A percentile compares a stretch with the other conserved stretches of the same genome.
Evolutionary conservation across 2,888 invertebrate species (phyloP).

Genomic region (Cephus spinipes): DNA sequence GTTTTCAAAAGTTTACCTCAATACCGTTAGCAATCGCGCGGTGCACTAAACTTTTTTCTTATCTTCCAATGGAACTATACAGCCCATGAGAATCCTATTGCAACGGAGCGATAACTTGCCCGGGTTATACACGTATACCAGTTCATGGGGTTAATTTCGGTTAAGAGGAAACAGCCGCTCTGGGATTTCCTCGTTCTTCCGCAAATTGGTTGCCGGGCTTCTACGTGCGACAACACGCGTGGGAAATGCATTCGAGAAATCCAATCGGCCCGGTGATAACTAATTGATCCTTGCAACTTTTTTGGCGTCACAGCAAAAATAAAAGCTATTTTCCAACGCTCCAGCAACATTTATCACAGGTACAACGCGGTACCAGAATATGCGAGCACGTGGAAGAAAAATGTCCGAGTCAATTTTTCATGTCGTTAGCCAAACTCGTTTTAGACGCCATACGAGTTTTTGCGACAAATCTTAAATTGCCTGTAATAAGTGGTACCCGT

Average conservation of each 20-base stretch:
- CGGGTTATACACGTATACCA: neutral
- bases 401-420: neutral
- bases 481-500: neutral
- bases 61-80: neutral
- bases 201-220: slow-evolving; percentile 41
- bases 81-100: neutral
- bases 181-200: slow-evolving; percentile 42
- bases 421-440: neutral
- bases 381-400: neutral
- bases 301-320: neutral
- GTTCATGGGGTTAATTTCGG: slow-evolving; percentile 50
- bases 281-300: neutral
- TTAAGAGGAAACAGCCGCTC: slow-evolving; percentile 56
- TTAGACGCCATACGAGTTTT: neutral
- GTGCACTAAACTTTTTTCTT: slow-evolving; percentile 3
- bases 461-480: neutral
- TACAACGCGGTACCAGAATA: neutral
- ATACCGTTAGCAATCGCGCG: neutral
- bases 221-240: slow-evolving; percentile 51
- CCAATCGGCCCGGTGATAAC: slow-evolving; percentile 32
- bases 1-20: neutral
- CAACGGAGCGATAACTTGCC: neutral
- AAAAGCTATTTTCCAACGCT: neutral
- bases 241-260: slow-evolving; percentile 57
- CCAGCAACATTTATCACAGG: neutral